phyloP scores from a whole-genome alignment of 2,888 invertebrate species.

The Drosophila neotestacea region DNA sequence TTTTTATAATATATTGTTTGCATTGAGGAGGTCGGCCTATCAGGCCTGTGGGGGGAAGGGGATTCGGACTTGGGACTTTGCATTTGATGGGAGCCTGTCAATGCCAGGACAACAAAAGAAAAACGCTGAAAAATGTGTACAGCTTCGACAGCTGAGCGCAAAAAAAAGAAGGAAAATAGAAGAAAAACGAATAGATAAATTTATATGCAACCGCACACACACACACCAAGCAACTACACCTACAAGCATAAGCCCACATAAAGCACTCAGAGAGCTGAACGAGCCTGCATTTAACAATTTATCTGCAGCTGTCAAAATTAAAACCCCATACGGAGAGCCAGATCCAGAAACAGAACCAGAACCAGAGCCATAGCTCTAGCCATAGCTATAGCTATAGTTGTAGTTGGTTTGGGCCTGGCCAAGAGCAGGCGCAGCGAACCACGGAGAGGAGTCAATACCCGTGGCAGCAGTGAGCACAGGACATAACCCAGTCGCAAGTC shows the following conservation, averaged over 20 bases:
- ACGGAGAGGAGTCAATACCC: conserved; percentile 78
- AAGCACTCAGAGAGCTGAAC: conserved; percentile 71
- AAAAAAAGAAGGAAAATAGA: conserved; percentile 12
- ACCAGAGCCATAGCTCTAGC: conserved; percentile 43
- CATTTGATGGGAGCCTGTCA: conserved; percentile 77
- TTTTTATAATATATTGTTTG: conserved; percentile 34
- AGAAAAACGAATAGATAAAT: conserved; percentile 61
- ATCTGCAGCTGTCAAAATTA: conserved; percentile 85
- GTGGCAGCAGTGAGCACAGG: conserved; percentile 68
- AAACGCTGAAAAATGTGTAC: conserved; percentile 74
- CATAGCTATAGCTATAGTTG: conserved; percentile 8
- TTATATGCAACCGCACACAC: conserved; percentile 67
- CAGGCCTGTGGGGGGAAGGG: conserved; percentile 22
- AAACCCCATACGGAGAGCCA: conserved; percentile 80
- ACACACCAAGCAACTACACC: conserved; percentile 36
- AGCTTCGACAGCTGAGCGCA: conserved; percentile 68
- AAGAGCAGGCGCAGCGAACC: conserved; percentile 62
- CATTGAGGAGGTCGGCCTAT: conserved; percentile 54
- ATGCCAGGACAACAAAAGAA: conserved; percentile 73
- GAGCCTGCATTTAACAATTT: conserved; percentile 84
- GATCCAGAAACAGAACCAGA: conserved; percentile 39
- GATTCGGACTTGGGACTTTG: conserved; percentile 48
- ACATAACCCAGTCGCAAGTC: conserved; percentile 78
- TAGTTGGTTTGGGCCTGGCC: background rate
- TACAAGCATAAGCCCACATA: conserved; percentile 76